Base-by-base conservation (phyloP, 2,888 invertebrate genomes). In the Chaitophorus viminalis region DNA sequence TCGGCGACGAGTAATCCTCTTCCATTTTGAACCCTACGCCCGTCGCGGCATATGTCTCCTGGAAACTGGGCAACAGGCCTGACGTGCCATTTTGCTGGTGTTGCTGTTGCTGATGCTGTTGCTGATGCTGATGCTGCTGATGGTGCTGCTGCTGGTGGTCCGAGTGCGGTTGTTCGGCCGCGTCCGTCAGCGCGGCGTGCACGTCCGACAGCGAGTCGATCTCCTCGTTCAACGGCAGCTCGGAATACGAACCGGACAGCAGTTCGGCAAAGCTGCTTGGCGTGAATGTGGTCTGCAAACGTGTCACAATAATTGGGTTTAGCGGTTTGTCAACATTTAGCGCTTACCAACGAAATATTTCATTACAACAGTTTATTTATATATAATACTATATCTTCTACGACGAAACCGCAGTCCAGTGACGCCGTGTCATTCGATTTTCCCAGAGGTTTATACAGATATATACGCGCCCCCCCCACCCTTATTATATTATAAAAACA, bases 11-110 rank as follows among this genome's bases (percentile, higher is more conserved):
- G 91, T 95, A 95, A 90, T 96, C 96, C 91, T 96, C 96, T 91
- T 96, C 96, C 96, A 96, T 96, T 92, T 96, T 96, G 90, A 95
- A 94, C 54, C 94, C 94, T 90, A 94, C 93, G 74, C 94, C 90
- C 93, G 93, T 89, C 94, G 92, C 90, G 93, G 93, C 89, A 94
- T 94, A 90, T 91, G 92, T 97, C 92, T 97, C 97, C 93, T 97
- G 96, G 92, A 96, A 96, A 92, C 96, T 96, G 89, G 96, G 96
- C 91, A 96, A 92, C 78, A 93, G 60, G 65, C 83, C 78, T 46
- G 68, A 11, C 36, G 88, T 25, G 36, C 25, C 65, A 60, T 68
- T n/a, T 9, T 79, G 95, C 94, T 77, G 94, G 94, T 90, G 94
- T 93, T 65, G 91, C 89, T 82, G 89, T 88, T 79, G 52, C n/a